Conservation (phyloP, 2,113 vertebrate species). For the Cinclus cinclus region DNA sequence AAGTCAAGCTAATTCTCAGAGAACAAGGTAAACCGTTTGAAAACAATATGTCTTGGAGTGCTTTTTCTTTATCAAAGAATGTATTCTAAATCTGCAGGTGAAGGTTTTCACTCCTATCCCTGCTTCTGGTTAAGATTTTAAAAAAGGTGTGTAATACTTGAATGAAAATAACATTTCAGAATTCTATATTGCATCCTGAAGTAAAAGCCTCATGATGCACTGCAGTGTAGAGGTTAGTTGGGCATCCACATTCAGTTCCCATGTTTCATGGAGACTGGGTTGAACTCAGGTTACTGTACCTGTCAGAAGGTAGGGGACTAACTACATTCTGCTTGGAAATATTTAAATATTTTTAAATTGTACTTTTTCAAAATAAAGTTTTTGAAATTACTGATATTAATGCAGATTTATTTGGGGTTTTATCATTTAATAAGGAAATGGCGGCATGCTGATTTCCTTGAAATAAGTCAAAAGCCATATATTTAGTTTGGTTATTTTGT, state of each 20-base stretch:
- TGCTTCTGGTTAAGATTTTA: neutral
- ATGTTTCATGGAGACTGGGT: neutral
- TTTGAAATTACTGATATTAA: neutral
- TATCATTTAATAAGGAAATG: neutral
- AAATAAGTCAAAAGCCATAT: neutral
- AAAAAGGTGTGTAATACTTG: neutral
- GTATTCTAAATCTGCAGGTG: neutral
- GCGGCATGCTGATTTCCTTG: neutral
- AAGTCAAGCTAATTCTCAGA: constrained; percentile 68
- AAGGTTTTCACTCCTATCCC: neutral
- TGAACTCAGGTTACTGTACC: neutral
- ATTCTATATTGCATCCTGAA: neutral
- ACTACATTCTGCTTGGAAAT: neutral
- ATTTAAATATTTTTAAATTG: neutral
- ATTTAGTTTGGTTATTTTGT: neutral
- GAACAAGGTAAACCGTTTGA: constrained; percentile 68
- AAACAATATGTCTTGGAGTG: neutral
- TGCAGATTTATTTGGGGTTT: neutral
- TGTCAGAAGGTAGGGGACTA: neutral
- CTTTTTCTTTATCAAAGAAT: neutral
- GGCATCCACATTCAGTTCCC: neutral
- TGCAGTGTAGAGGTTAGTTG: neutral
- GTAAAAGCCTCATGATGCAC: neutral
- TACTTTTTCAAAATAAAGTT: neutral
- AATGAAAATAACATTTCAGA: neutral